These are phyloP conservation scores for Macrobrachium nipponense DNA, from an alignment of 1,140 invertebrate species.

Conservation along the genomic window DNA sequence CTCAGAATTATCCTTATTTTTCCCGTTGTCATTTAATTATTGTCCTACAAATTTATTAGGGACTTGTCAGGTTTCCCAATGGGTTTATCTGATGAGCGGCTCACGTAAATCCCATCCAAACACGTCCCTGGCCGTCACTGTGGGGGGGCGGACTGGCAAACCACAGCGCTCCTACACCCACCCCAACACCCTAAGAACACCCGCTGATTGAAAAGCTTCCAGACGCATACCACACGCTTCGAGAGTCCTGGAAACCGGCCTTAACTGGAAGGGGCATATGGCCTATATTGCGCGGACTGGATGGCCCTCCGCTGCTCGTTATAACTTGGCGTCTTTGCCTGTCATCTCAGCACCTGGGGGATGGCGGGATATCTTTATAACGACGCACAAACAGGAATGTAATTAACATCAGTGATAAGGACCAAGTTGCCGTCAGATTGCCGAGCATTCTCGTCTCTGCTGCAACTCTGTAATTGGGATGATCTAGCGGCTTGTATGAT, in stretches of 20 bases:
- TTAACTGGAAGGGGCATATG: neutral
- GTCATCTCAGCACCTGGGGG: constrained; percentile 32
- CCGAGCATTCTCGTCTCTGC: constrained; percentile 6
- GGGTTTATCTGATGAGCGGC: constrained; percentile 33
- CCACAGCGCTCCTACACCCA: constrained; percentile 13
- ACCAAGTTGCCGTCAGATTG: constrained; percentile 2
- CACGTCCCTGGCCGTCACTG: neutral
- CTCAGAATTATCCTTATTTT: constrained; percentile 29
- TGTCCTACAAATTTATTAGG: constrained; percentile 47
- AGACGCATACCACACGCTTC: neutral
- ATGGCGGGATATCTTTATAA: constrained; percentile 51
- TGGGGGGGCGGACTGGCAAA: neutral
- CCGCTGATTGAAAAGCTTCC: constrained; percentile 37
- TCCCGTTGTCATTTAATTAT: constrained; percentile 37
- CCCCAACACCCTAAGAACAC: constrained; percentile 2
- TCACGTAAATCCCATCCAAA: constrained; percentile 18
- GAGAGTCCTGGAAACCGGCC: neutral
- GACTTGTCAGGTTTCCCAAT: constrained; percentile 18
- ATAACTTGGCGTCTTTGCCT: neutral
- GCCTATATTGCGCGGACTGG: too few species aligned
- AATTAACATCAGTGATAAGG: constrained; percentile 57
- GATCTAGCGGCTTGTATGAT: constrained; percentile 15
- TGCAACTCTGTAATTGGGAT: constrained; percentile 35
- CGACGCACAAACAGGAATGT: constrained; percentile 53
- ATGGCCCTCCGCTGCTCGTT: too few species aligned